Conservation (phyloP, 2,797 vertebrate genomes). For the Trichosurus vulpecula region DNA sequence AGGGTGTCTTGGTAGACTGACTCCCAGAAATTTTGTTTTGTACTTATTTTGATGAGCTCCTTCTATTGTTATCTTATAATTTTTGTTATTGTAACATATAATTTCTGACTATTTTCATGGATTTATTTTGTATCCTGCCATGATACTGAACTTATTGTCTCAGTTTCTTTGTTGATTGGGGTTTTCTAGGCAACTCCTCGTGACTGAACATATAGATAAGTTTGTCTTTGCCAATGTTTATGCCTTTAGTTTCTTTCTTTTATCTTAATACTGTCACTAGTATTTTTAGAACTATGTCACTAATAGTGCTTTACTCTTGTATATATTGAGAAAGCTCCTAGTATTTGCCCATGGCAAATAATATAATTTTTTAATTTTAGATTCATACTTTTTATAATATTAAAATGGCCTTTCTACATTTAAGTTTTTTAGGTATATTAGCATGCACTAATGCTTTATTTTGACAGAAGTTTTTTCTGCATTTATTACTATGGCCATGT, state of each 20-base stretch:
- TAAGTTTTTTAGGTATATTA: neutral
- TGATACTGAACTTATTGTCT: neutral
- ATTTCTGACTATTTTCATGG: neutral
- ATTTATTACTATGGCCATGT: neutral
- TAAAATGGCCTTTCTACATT: neutral
- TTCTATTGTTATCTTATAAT: neutral
- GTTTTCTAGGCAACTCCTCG: conserved; percentile 10
- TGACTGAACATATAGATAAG: neutral
- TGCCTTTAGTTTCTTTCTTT: neutral
- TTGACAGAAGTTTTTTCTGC: neutral
- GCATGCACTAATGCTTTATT: neutral
- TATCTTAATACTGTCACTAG: neutral
- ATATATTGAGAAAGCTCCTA: neutral
- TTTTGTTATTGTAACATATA: neutral
- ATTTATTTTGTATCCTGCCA: neutral
- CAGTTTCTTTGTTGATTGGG: neutral
- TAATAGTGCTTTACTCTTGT: neutral
- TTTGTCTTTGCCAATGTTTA: neutral
- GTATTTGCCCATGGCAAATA: neutral
- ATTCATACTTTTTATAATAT: neutral
- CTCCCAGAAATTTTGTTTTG: neutral
- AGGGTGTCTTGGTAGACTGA: neutral
- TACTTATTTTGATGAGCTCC: neutral
- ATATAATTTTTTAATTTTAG: neutral
- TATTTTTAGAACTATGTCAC: neutral